These are phyloP conservation scores for Lamprotornis superbus DNA, from an alignment of 2,113 vertebrate genomes.

Conservation along the genomic window DNA sequence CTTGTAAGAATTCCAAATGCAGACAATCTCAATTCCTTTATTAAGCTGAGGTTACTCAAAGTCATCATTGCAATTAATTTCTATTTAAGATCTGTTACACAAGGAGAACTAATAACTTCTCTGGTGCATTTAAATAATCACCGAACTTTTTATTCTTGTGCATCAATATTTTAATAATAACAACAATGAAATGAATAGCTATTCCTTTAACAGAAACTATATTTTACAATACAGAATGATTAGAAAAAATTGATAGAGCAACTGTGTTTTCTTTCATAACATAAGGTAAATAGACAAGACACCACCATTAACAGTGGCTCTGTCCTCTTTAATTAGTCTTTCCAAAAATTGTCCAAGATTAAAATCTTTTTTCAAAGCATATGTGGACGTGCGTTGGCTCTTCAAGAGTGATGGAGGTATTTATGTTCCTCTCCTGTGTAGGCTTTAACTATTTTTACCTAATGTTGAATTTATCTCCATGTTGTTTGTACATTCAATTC, in stretches of 20 bases:
- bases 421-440: neutral
- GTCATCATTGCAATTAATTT: slow-evolving; percentile 1
- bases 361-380: neutral
- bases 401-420: neutral
- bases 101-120: neutral
- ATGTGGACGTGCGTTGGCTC: neutral
- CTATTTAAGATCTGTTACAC: neutral
- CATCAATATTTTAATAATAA: neutral
- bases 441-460: neutral
- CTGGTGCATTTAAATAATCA: neutral
- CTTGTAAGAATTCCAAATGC: neutral
- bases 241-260: neutral
- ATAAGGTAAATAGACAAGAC: neutral
- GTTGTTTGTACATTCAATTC: neutral
- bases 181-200: neutral
- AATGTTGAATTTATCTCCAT: neutral
- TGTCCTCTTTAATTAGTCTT: neutral
- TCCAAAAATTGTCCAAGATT: neutral
- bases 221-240: neutral
- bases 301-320: neutral
- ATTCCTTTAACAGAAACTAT: neutral
- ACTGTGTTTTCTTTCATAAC: neutral
- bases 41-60: neutral
- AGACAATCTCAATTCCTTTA: neutral
- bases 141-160: neutral